Base-by-base conservation (phyloP, 2,797 vertebrate species). In the Parauchenoglanis ngamensis region DNA sequence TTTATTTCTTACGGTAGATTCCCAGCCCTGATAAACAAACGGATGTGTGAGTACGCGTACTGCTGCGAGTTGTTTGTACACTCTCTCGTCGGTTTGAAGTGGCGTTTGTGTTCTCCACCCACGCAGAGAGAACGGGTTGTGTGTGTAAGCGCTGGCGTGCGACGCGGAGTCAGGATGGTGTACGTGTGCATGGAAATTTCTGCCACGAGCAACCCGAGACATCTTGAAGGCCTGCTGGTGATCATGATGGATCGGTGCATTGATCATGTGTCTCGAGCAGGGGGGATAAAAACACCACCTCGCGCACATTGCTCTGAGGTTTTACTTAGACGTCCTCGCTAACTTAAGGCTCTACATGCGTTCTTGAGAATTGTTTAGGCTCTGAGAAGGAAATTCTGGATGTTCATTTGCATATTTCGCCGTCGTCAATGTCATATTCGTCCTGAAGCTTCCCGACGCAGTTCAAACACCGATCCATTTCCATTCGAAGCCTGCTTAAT, bases 261-360 rank as follows among this genome's bases (percentile, higher is more conserved):
- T 61, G 83, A 73, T 91, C 86, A 59, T 75, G 8, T 81, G 67
- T 90, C 86, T 19, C 61, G 17, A 46, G 75, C 1, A 2, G 46
- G 25, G 88, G 93, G 92, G 49, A 90, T 10, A 63, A 87, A 90
- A 91, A 88, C 63, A 92, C 31, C 19, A n/a, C 86, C 77, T 91
- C 84, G 81, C 85, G 81, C n/a, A 83, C 35, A 54, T 76, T 44
- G 59, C 35, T 2, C 35, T 4, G n/a, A 19, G 2, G 7, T 56
- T 77, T 79, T 6, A 15, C 2, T 1, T 21, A 78, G 28, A 12
- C 28, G 0, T 31, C 76, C 17, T 5, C 3, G 7, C 15, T 15
- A 13, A n/a, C 56, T 13, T 61, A 3, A 61, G 6, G 44, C 25
- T 23, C 1, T 35, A 1, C 44, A n/a, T 75, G 23, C 77, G 31